Evolutionary conservation across 2,113 vertebrate species (phyloP), one percentile per base, ranked within the genome.

Genomic region (Lathamus discolor): DNA sequence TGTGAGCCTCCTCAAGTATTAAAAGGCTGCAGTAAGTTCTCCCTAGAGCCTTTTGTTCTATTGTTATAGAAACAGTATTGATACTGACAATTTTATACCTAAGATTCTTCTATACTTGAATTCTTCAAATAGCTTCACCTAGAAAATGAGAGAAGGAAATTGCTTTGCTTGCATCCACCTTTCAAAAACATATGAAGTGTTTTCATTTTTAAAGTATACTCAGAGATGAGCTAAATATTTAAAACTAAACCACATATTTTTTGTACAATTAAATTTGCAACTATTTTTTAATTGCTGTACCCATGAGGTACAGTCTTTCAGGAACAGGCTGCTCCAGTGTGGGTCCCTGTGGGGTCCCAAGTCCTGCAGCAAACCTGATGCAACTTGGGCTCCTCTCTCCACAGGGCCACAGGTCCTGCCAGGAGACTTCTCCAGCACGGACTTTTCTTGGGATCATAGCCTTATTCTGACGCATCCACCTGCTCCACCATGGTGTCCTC

Each of bases 401-500:
- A 19, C 1, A 5, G 6, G 17, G 41, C 33, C 49, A 33, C 2
- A 7, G 5, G 11, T 48, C 37, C 39, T 62, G 7, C 13, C 31
- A 63, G 55, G 3, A 63, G 11, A 31, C 18, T 57, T 19, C 13
- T 64, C 24, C 18, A 7, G n/a, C 17, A 10, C 6, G 4, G 23
- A 24, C 7, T 55, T 10, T 14, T 19, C 18, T 27, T 1, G 3
- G 16, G 11, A 18, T 66, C 31, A 54, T 9, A 67, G 39, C 14
- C 24, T 44, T 19, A 16, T 67, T 29, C 3, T 5, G 16, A 6
- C 8, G 2, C 14, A 43, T 54, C 39, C 48, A 43, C 8, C 24
- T 66, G 17, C 11, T n/a, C 8, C 8, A 6, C 13, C 3, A 0
- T 52, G 14, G 9, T 6, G 5, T 23, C 25, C 25, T 61, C 29